Conservation (phyloP, 2,797 vertebrate species). For the Pangasius larnaudii region DNA sequence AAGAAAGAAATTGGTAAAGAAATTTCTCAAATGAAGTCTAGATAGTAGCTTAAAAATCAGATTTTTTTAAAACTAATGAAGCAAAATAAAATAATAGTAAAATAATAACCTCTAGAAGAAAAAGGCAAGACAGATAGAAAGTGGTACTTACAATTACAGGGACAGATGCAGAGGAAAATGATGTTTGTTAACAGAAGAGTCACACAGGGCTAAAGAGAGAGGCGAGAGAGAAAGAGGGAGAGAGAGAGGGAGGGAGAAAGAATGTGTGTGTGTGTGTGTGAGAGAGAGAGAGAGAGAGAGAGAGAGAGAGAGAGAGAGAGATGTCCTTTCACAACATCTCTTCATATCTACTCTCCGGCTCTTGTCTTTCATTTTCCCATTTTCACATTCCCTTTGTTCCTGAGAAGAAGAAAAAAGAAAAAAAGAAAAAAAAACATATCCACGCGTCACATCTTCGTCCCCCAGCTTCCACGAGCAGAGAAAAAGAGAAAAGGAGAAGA, state of each 20-base stretch:
- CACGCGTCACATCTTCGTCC: constrained; percentile 74
- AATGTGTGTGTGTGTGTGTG: constrained; percentile 27
- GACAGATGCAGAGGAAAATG: constrained; percentile 88
- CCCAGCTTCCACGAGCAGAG: constrained; percentile 83
- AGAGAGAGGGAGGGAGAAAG: constrained; percentile 73
- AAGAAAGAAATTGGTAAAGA: not conserved
- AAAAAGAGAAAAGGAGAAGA: constrained; percentile 72
- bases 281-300: constrained; percentile 30
- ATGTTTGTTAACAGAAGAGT: constrained; percentile 93
- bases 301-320: constrained; percentile 53
- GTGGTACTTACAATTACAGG: constrained; percentile 95
- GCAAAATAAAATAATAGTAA: not conserved
- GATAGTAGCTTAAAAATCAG: not conserved
- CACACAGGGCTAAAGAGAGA: constrained; percentile 88
- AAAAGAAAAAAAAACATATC: constrained; percentile 69
- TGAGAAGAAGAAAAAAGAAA: constrained; percentile 58
- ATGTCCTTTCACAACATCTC: constrained; percentile 80
- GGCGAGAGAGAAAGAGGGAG: constrained; percentile 75
- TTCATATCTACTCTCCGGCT: constrained; percentile 83
- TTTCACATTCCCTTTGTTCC: constrained; percentile 86
- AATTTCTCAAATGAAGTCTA: not conserved
- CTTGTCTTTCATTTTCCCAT: constrained; percentile 88
- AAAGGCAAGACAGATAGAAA: constrained; percentile 82
- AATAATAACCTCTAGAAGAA: not conserved
- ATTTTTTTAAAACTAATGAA: too few species aligned